These are phyloP conservation scores for Probaryconus sp. DNA, from an alignment of 1,140 invertebrate genomes.

Conservation along the genomic window DNA sequence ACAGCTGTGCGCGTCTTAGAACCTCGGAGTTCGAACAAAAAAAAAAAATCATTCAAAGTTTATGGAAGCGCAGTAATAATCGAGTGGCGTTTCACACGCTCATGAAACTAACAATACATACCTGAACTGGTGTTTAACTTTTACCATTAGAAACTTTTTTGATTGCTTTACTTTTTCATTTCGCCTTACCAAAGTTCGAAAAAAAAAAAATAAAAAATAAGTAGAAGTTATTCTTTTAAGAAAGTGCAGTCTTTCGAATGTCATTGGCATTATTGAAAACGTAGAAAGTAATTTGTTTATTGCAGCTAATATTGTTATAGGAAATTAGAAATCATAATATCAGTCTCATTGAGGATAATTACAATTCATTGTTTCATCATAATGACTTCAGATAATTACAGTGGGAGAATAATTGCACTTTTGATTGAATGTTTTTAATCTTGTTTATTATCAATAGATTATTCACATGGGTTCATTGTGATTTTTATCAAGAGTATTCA, in stretches of 20 bases:
- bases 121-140: not conserved
- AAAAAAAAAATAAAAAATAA: no score
- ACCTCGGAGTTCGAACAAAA: no score
- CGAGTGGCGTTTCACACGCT: conserved; percentile 14
- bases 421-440: conserved; percentile 22
- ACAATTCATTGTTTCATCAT: conserved; percentile 20
- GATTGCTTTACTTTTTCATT: not conserved
- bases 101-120: not conserved
- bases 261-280: no score
- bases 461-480: conserved; percentile 25
- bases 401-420: conserved; percentile 10
- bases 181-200: no score
- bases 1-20: no score
- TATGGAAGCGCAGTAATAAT: conserved; percentile 11
- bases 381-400: conserved; percentile 1
- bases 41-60: conserved; percentile 6
- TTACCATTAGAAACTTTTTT: not conserved
- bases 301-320: not conserved
- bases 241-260: no score
- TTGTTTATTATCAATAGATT: conserved; percentile 21
- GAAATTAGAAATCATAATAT: conserved; percentile 15
- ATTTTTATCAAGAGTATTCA: no score
- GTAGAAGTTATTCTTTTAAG: no score
- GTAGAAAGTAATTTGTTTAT: no score
- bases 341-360: no score